These are phyloP conservation scores for Denticeps clupeoides DNA, from an alignment of 2,797 vertebrate species.

Conservation along the genomic window DNA sequence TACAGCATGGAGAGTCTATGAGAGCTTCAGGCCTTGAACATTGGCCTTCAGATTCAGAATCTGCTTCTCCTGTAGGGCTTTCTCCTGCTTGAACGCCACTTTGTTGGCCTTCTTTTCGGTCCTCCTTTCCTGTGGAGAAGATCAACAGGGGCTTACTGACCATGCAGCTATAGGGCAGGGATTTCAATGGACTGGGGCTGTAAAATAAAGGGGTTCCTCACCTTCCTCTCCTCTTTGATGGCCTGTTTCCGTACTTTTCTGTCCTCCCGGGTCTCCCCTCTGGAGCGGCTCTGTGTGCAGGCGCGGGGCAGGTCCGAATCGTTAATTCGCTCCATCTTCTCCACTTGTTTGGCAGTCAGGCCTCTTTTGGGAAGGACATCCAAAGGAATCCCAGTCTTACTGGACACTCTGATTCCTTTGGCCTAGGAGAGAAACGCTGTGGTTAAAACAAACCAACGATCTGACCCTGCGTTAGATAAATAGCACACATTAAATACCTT, in stretches of 20 bases:
- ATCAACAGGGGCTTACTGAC: background rate
- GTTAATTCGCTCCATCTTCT: slow-evolving; percentile 80
- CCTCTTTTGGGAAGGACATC: slow-evolving; percentile 66
- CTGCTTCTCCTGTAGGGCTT: slow-evolving; percentile 81
- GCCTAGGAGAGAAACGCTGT: slow-evolving; percentile 43
- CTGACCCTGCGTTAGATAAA: no score
- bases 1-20: slow-evolving; percentile 22
- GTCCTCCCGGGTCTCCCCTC: slow-evolving; percentile 70
- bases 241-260: slow-evolving; percentile 74
- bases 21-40: slow-evolving; percentile 80
- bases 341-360: slow-evolving; percentile 70
- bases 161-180: no score
- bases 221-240: slow-evolving; percentile 83
- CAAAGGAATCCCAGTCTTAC: slow-evolving; percentile 81
- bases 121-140: slow-evolving; percentile 69
- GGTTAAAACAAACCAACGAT: no score
- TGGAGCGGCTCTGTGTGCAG: slow-evolving; percentile 63
- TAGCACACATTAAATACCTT: slow-evolving; percentile 41
- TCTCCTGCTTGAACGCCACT: slow-evolving; percentile 80
- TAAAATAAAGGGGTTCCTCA: no score
- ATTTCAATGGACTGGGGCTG: no score
- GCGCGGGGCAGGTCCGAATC: slow-evolving; percentile 71
- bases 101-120: slow-evolving; percentile 87
- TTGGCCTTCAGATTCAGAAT: slow-evolving; percentile 73
- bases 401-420: slow-evolving; percentile 73